phyloP scores from a whole-genome alignment of 2,113 vertebrate species.

The human region DNA sequence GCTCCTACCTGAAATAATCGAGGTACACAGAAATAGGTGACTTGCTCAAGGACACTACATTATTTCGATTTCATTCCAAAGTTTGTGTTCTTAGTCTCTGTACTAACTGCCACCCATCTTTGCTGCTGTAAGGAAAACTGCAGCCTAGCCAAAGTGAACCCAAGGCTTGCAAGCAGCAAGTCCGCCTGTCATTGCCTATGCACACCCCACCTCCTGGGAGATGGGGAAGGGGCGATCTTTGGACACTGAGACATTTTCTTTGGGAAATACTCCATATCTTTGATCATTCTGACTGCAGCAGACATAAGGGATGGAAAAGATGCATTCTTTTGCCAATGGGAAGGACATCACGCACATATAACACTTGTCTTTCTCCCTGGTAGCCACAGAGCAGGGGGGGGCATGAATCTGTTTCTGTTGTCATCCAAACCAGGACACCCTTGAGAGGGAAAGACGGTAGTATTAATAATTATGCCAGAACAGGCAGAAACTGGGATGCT shows the following conservation, averaged over 20 bases:
- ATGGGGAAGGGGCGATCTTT: background rate
- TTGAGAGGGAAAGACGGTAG: background rate
- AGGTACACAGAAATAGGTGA: background rate
- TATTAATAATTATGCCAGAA: background rate
- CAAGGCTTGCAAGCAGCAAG: background rate
- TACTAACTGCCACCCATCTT: background rate
- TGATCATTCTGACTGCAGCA: background rate
- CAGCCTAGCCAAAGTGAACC: background rate
- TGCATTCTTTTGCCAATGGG: background rate
- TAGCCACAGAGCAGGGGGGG: background rate
- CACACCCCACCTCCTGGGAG: rapidly evolving
- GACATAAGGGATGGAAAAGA: background rate
- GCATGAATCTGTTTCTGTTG: background rate
- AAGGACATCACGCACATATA: background rate
- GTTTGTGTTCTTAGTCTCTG: background rate
- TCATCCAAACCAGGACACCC: background rate
- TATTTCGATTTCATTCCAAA: background rate
- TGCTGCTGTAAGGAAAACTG: background rate
- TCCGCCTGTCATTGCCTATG: background rate
- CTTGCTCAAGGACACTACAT: background rate
- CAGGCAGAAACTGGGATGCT: background rate
- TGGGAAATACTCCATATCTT: background rate
- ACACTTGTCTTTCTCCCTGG: background rate
- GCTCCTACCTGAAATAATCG: background rate
- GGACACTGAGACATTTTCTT: background rate